Percentiles rank a stretch among this genome's conserved stretches.
Evolutionary conservation across 1,140 invertebrate species (phyloP).

Genomic region (Tetragonula clypearis): DNA sequence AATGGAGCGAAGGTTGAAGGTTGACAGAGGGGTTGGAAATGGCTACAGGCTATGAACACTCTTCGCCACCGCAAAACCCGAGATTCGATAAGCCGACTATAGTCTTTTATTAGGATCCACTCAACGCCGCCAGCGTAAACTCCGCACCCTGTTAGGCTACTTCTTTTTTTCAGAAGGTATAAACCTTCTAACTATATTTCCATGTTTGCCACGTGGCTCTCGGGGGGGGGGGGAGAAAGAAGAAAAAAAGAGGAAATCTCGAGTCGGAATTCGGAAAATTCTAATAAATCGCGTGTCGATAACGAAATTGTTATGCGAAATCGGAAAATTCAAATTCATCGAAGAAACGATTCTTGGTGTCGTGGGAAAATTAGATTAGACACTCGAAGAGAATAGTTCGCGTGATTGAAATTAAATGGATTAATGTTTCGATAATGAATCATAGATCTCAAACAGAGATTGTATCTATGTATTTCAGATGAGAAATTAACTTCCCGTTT

Average conservation of each 20-base stretch:
- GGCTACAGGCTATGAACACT: slow-evolving; percentile 64
- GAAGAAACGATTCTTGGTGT: background rate
- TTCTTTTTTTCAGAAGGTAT: slow-evolving; percentile 23
- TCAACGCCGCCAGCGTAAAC: slow-evolving; percentile 51
- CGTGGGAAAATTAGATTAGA: no score
- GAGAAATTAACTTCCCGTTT: no score
- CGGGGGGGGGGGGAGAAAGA: no score
- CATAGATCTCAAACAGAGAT: no score
- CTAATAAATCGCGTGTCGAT: background rate
- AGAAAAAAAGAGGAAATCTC: background rate
- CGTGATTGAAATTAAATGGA: no score
- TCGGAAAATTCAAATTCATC: no score
- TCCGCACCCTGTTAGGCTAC: slow-evolving; percentile 28
- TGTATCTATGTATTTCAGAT: no score
- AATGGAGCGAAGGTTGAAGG: slow-evolving; percentile 57
- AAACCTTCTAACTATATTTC: slow-evolving; percentile 18
- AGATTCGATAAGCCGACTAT: slow-evolving; percentile 67
- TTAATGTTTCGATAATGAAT: no score
- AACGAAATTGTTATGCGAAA: no score
- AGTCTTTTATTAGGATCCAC: slow-evolving; percentile 66
- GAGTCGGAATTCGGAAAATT: background rate
- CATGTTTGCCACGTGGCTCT: background rate
- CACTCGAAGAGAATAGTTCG: no score
- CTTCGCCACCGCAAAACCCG: slow-evolving; percentile 59
- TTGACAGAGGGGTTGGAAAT: slow-evolving; percentile 63